Evolutionary conservation across 2,888 invertebrate genomes (phyloP), one percentile per base, ranked within the genome.

Genomic region (Agrypnus murinus): DNA sequence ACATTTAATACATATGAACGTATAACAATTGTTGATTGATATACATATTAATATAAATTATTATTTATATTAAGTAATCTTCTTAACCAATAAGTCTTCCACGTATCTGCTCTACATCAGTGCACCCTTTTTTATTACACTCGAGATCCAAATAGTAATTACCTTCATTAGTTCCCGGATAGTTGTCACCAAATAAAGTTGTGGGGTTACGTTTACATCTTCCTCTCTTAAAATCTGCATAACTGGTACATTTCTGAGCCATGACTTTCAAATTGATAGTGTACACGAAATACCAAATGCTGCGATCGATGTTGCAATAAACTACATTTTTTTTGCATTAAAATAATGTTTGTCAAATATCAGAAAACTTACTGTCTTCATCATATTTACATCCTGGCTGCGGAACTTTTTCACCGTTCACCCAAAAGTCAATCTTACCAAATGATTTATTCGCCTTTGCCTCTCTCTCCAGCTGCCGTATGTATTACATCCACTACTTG

Each of bases 351-450:
- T 1, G n/a, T 36, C 7, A 6, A 36, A 36, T 4, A 8, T 36
- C 3, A 8, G 36, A 6, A 6, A 9, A 9, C n/a, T n/a, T 10
- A 36, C 36, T n/a, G n/a, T n/a, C n/a, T 36, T 36, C n/a, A 36
- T n/a, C 36, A 36, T 10, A 40, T 40, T 40, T 12, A 40, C 43
- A 59, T 14, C 43, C 43, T 12, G 59, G 59, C 15, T 64, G 64
- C 1, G 53, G 50, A 10, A 38, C 40, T 14, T 8, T 31, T 17
- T 53, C 64, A 19, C 64, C 50, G 38, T 64, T 53, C 6, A 31
- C 25, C 31, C 40, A 64, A 25, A 64, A 64, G 14, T 64, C 64
- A 40, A 12, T 25, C 31, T 15, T 14, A 48, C 63, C 63, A 14
- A 48, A 6, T n/a, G 63, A 19, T 12, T 48, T 34, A 8, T 53